Evolutionary conservation across 1,140 invertebrate genomes (phyloP).

Genomic region (Venustaconcha ellipsiformis): DNA sequence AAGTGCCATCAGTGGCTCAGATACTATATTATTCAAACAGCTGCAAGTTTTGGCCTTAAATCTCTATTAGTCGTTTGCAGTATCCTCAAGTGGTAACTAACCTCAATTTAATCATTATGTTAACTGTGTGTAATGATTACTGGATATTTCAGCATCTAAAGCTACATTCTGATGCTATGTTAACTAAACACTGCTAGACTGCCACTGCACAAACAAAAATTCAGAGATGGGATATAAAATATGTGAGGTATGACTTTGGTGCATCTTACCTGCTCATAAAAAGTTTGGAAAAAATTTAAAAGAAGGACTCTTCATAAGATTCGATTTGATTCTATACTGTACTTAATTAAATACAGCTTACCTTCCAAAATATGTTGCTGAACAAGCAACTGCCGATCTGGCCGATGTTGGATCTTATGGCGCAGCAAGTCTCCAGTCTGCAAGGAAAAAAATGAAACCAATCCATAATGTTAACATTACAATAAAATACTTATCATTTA

Average conservation of each 20-base stretch:
- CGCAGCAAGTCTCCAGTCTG: conserved; percentile 93
- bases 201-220: background rate
- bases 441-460: conserved; percentile 20
- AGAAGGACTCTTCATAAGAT: background rate
- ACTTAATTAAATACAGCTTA: conserved; percentile 43
- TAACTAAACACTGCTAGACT: conserved; percentile 2
- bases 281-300: background rate
- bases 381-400: conserved; percentile 92
- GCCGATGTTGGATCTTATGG: conserved; percentile 95
- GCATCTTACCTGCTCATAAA: background rate
- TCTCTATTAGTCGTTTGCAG: too few species aligned
- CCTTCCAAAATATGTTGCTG: conserved; percentile 94
- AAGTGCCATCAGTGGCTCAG: too few species aligned
- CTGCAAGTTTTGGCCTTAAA: too few species aligned
- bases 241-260: background rate
- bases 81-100: too few species aligned
- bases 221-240: background rate
- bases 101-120: too few species aligned
- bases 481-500: too few species aligned
- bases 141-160: too few species aligned
- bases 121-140: too few species aligned
- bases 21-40: too few species aligned
- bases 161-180: background rate
- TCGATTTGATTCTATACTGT: background rate
- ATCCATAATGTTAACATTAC: too few species aligned